Conservation (phyloP, 2,888 invertebrate genomes). For the Pocota personata region DNA sequence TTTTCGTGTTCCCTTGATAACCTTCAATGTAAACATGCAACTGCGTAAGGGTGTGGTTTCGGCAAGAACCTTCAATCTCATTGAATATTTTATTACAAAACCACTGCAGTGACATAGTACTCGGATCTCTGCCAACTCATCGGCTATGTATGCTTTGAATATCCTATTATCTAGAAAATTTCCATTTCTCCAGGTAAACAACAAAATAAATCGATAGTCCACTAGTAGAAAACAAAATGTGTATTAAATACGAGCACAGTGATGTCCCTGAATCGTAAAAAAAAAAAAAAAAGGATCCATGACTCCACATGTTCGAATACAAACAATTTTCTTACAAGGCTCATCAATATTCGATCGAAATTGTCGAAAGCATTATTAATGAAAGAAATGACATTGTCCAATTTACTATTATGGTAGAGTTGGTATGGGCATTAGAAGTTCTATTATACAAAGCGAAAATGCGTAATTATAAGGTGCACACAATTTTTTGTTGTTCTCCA, state of each 20-base stretch:
- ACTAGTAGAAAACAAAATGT: not conserved
- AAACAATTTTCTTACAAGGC: not conserved
- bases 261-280: not conserved
- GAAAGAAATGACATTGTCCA: slow-evolving; percentile 8
- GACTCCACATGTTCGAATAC: slow-evolving; percentile 2
- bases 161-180: not conserved
- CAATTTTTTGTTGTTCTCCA: not conserved
- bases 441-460: not conserved
- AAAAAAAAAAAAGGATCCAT: not conserved
- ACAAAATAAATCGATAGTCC: slow-evolving; percentile 13
- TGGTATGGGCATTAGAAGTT: not conserved
- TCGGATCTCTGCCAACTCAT: not conserved
- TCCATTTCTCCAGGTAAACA: not conserved
- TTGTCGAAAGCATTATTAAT: slow-evolving; percentile 21
- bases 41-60: not conserved
- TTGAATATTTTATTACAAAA: not conserved
- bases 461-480: not conserved
- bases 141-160: not conserved
- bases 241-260: not conserved
- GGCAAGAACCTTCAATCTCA: not conserved
- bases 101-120: not conserved
- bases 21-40: not conserved
- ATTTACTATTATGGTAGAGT: not conserved
- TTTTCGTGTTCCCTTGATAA: not conserved
- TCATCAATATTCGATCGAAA: slow-evolving; percentile 31